Base-by-base conservation (phyloP, 2,888 invertebrate species). In the Cremastinae sp. region DNA sequence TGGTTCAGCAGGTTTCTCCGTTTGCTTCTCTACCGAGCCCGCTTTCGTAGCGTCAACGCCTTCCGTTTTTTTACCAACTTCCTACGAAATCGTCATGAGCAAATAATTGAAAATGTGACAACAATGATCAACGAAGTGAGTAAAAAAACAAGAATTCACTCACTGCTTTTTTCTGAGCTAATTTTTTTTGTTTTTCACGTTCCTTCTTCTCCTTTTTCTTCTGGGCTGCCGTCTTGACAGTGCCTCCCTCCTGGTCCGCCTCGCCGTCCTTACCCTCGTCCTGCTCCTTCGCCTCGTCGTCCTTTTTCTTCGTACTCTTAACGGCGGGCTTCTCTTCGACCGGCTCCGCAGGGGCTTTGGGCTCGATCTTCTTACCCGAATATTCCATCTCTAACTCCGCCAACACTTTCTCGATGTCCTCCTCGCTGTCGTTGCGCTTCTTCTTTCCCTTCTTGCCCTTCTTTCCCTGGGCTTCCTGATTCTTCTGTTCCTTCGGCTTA, bases 181-280 rank as follows among this genome's bases (percentile, higher is more conserved):
- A 90, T 81, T 95, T 94, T 85, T 96, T 96, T 81, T 93, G 93
- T 82, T 94, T 94, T 84, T 95, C 95, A 12, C 95, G 92, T 89
- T 96, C 96, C 83, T 96, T 96, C 84, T 96, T 97, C 83, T 96
- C 96, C 84, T 96, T 96, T 85, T 96, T 96, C 90, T 97, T 97
- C 86, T 96, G 96, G 0, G 96, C 96, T 2, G 96, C 95, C 10
- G 95, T 93, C 90, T 96, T 96, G 10, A 95, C 92, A 0, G 94
- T 93, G 38, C 91, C 86, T 14, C 91, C 89, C 76, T 92, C 93
- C 51, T 89, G 90, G 22, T 80, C 75, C 4, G 18, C 65, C 22
- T 65, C 69, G 16, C 79, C 90, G 14, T 79, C 80, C 53, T 80
- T 83, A 73, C 28, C 12, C n/a, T 62, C 81, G 59, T 53, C 58